These are phyloP conservation scores for Diogma glabrata DNA, from an alignment of 2,888 invertebrate species.

Conservation along the genomic window DNA sequence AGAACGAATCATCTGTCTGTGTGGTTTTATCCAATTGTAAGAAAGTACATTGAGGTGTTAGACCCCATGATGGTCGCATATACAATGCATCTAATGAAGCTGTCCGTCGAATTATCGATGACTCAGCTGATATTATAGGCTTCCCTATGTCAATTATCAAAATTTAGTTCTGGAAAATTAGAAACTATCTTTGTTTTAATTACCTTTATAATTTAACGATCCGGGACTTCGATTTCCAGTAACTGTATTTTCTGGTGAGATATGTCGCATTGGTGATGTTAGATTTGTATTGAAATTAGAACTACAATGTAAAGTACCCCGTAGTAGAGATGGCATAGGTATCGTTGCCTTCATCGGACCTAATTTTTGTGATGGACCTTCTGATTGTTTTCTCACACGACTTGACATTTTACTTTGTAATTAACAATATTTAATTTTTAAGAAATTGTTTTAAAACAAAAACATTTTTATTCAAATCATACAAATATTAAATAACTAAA, in stretches of 20 bases:
- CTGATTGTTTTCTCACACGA: constrained; percentile 55
- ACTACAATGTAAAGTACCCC: constrained; percentile 34
- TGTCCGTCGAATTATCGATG: constrained; percentile 49
- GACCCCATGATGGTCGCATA: constrained; percentile 62
- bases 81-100: constrained; percentile 70
- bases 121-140: constrained; percentile 1
- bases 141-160: no score
- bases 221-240: constrained; percentile 65
- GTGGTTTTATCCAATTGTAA: constrained; percentile 67
- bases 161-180: neutral
- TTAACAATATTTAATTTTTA: neutral
- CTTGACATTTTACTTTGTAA: constrained; percentile 39
- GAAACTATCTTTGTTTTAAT: neutral
- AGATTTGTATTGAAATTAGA: constrained; percentile 16
- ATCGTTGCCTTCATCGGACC: constrained; percentile 67
- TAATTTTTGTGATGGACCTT: constrained; percentile 37
- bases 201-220: constrained; percentile 61
- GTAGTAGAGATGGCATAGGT: constrained; percentile 59
- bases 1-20: constrained; percentile 44
- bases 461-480: neutral
- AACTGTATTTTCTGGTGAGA: constrained; percentile 55
- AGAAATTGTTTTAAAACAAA: neutral
- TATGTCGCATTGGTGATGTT: constrained; percentile 45
- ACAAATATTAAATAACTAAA: no score
- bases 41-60: constrained; percentile 40